phyloP scores from a whole-genome alignment of 2,888 invertebrate species.

The Sturmia bella region DNA sequence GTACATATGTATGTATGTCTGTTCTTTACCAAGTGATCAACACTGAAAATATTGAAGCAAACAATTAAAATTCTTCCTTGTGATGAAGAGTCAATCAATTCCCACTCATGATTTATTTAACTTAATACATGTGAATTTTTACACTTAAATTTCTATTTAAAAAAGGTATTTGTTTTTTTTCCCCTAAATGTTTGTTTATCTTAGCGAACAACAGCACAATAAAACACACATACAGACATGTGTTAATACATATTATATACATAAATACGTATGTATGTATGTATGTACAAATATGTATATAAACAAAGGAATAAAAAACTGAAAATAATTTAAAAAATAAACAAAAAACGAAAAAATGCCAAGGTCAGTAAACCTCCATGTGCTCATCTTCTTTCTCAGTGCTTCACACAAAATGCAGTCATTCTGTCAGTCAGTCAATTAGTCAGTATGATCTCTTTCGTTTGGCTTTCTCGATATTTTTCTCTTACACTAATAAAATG shows the following conservation, averaged over 20 bases:
- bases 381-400: constrained; percentile 41
- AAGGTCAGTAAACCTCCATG: constrained; percentile 68
- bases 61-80: constrained; percentile 43
- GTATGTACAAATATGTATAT: too few relatives aligned
- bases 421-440: constrained; percentile 15
- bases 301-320: constrained; percentile 49
- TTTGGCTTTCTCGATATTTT: constrained; percentile 1
- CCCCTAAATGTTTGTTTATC: constrained; percentile 62
- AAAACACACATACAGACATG: constrained; percentile 24
- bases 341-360: constrained; percentile 58
- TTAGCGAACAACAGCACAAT: constrained; percentile 52
- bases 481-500: constrained; percentile 22
- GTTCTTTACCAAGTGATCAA: constrained; percentile 27
- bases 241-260: too few relatives aligned
- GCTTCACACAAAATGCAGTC: constrained; percentile 42
- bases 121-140: constrained; percentile 59
- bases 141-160: constrained; percentile 32
- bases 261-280: too few relatives aligned
- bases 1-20: constrained; percentile 1
- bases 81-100: constrained; percentile 64
- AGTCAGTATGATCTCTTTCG: constrained; percentile 22
- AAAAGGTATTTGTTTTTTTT: constrained; percentile 27
- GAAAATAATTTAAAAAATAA: constrained; percentile 37
- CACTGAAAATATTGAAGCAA: constrained; percentile 50
- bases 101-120: constrained; percentile 60